Base-by-base conservation (phyloP, 2,797 vertebrate genomes). In the Iguana delicatissima region DNA sequence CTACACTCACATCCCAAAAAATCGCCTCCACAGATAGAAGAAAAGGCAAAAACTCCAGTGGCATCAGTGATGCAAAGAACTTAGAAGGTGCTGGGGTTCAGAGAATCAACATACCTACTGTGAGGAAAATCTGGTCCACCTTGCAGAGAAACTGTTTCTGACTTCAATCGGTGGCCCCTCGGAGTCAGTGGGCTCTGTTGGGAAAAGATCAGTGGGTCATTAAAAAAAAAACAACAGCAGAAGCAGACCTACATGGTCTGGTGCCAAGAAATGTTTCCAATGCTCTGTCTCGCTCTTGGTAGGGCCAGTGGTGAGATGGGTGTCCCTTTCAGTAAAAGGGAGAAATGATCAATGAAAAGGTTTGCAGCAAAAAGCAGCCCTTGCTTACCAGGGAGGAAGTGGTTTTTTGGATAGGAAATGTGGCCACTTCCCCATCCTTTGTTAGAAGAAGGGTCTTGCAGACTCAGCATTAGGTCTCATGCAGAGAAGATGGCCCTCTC, bases 231-330 rank as follows among this genome's bases (percentile, higher is more conserved):
- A 62, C 1, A 12, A 9, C 87, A 8, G 29, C 24, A 12, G 26
- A n/a, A 4, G 26, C n/a, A 1, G 69, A 7, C 26, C 0, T 7
- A 3, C 3, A 20, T 18, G 0, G 50, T 22, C 50, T 10, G 64
- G n/a, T 10, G 3, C 50, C 64, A 18, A 13, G 38, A 16, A 52
- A 26, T 4, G 3, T 35, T 10, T 14, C 29, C 35, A 46, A 14
- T n/a, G 1, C 22, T 76, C 18, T 6, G 59, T 5, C 59, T 22
- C 18, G 14, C 29, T 14, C 35, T 35, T 3, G 10, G 57, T 9
- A 1, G 4, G 35, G 4, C 59, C 9, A 0, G 10, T 2, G 0
- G 32, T 20, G 29, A 22, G 46, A 9, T 26, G 10, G 18, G 2
- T 24, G 76, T 26, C 35, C 38, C 73, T 50, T 52, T 35, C 0